Base-by-base conservation (phyloP, 2,888 invertebrate genomes). In the Petrolisthes cinctipes region DNA sequence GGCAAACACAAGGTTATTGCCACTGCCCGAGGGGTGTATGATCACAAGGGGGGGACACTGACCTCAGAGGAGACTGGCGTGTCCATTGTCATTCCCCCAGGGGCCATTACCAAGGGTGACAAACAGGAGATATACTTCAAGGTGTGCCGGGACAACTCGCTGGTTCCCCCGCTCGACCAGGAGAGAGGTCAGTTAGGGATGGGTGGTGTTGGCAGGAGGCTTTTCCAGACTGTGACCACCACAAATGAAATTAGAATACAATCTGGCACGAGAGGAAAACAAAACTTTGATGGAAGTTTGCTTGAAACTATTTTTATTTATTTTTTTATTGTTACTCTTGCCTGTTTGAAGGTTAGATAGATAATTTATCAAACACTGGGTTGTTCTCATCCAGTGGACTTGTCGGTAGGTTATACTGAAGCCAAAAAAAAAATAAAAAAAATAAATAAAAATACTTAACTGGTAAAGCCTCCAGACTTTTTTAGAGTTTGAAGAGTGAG, bases 41-140 rank as follows among this genome's bases (percentile, higher is more conserved):
- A 96, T 93, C 94, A 95, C 91, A 95, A 95, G 91, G 97, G 98
- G 89, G 98, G 97, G 86, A 95, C 96, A 57, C 94, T 98, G 91
- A 95, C 96, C 91, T 97, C 97, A 92, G 95, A 96, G 91, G 96
- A 97, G 92, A 97, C 97, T 95, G 97, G 98, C 91, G 98, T 98
- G 78, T 96, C 96, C 83, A 94, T 98, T 91, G 95, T 96, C 92
- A 96, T 98, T 92, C 98, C 98, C 78, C 95, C 96, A 85, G 97
- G 97, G 91, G 98, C 98, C 80, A 95, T 98, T 91, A 95, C 96
- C 82, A 94, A 95, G 71, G 97, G 97, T 85, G 95, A 95, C 92
- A 95, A 95, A 92, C 97, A 98, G 94, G 97, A 97, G 93, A 96
- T 98, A 92, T 98, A 97, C 95, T 98, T 98, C 94, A 97, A 94